These are phyloP conservation scores for Apodemia hepburni DNA, from an alignment of 2,888 invertebrate species.

Conservation along the genomic window DNA sequence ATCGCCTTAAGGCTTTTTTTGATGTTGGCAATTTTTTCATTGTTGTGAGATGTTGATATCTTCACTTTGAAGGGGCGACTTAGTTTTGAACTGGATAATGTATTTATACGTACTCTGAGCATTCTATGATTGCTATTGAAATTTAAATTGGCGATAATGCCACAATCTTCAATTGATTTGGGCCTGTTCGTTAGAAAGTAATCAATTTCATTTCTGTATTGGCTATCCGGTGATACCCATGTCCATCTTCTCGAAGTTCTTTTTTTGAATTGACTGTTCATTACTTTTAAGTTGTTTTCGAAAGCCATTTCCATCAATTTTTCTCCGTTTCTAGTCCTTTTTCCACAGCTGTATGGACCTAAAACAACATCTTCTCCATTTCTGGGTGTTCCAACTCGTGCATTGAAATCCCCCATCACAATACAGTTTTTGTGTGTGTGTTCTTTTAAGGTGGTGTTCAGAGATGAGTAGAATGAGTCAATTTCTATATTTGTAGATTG, in stretches of 20 bases:
- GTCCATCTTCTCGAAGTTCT: slow-evolving; percentile 21
- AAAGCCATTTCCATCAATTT: slow-evolving; percentile 22
- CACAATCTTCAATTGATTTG: slow-evolving; percentile 20
- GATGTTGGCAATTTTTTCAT: neutral
- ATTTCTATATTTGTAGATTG: slow-evolving; percentile 4
- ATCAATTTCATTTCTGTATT: slow-evolving; percentile 25
- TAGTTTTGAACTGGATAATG: neutral
- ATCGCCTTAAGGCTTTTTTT: slow-evolving; percentile 3
- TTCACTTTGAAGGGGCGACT: slow-evolving; percentile 16
- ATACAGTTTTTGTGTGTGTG: slow-evolving; percentile 24
- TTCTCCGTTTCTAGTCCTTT: slow-evolving; percentile 24
- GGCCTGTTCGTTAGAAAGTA: slow-evolving; percentile 25
- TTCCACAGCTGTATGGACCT: slow-evolving; percentile 20
- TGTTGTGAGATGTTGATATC: neutral
- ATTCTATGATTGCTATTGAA: slow-evolving; percentile 33
- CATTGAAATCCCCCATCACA: slow-evolving; percentile 27
- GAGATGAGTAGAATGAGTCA: slow-evolving; percentile 1
- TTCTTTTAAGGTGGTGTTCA: slow-evolving; percentile 11
- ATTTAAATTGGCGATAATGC: slow-evolving; percentile 25
- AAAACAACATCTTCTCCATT: slow-evolving; percentile 20
- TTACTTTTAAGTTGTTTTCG: slow-evolving; percentile 20
- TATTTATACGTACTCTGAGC: slow-evolving; percentile 25
- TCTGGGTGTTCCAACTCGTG: slow-evolving; percentile 19
- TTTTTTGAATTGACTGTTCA: slow-evolving; percentile 24
- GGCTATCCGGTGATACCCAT: slow-evolving; percentile 25